Percentiles rank a stretch among this genome's conserved stretches.
Evolutionary conservation across 2,888 invertebrate species (phyloP).

Genomic region (Agonopterix arenella): DNA sequence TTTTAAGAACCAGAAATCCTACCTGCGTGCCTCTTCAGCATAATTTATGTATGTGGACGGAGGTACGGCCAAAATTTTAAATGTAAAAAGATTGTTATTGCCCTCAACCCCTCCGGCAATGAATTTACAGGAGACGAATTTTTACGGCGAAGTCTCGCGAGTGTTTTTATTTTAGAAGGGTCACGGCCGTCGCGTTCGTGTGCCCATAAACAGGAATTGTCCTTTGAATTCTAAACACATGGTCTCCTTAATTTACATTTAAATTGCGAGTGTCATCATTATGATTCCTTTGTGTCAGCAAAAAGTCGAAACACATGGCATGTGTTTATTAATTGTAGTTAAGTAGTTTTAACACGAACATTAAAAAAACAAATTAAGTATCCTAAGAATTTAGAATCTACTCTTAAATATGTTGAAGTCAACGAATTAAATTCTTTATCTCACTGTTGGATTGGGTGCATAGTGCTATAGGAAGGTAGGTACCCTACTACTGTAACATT

Average conservation of each 20-base stretch:
- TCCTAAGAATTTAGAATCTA: too few relatives aligned
- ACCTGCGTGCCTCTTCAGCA: not conserved
- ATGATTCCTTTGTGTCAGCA: slow-evolving; percentile 5
- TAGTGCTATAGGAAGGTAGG: too few relatives aligned
- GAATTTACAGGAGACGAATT: not conserved
- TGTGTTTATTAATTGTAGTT: too few relatives aligned
- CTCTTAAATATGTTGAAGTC: too few relatives aligned
- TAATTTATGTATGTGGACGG: slow-evolving; percentile 1
- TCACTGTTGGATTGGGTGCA: too few relatives aligned
- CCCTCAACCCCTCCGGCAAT: not conserved
- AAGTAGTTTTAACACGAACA: too few relatives aligned
- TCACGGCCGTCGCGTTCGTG: slow-evolving; percentile 4
- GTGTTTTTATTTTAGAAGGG: not conserved
- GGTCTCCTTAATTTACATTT: slow-evolving; percentile 14
- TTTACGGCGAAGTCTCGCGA: too few relatives aligned
- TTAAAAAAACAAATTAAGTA: too few relatives aligned
- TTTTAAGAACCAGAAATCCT: too few relatives aligned
- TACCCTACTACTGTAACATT: not conserved
- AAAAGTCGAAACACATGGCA: not conserved
- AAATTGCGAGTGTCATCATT: slow-evolving; percentile 11
- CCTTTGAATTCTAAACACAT: slow-evolving; percentile 12
- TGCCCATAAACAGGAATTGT: slow-evolving; percentile 12
- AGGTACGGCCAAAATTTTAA: not conserved
- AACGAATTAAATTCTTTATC: too few relatives aligned
- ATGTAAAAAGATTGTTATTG: slow-evolving; percentile 1